A percentile compares a stretch with the other conserved stretches of the same genome.
phyloP scores from a whole-genome alignment of 2,797 vertebrate genomes.

The Tragopan temminckii region DNA sequence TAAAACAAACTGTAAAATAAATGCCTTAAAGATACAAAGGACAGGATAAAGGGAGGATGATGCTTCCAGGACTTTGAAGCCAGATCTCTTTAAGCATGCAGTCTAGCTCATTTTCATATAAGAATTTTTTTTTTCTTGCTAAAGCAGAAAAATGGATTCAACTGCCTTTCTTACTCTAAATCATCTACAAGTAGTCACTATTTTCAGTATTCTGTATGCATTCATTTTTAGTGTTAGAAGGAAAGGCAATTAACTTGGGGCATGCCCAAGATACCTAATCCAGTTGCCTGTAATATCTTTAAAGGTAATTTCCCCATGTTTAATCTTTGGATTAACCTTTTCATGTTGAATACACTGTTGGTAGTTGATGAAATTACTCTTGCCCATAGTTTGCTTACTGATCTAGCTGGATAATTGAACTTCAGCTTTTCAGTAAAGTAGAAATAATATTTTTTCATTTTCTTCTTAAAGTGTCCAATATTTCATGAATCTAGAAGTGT shows the following conservation, averaged over 20 bases:
- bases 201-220: background rate
- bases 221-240: slow-evolving; percentile 2
- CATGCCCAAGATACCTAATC: background rate
- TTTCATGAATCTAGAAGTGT: background rate
- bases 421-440: background rate
- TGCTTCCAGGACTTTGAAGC: background rate
- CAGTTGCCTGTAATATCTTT: background rate
- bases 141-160: background rate
- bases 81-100: background rate
- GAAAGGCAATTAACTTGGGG: background rate
- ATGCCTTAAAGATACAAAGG: background rate
- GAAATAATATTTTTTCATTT: background rate
- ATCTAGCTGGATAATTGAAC: background rate
- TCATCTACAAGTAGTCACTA: background rate
- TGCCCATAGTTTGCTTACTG: background rate
- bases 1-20: background rate
- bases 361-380: background rate
- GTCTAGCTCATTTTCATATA: background rate
- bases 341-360: background rate
- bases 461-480: background rate
- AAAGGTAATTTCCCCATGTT: background rate
- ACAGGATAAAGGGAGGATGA: background rate
- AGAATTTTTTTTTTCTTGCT: background rate
- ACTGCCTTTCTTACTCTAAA: background rate
- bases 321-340: background rate